Conservation (phyloP, 2,888 invertebrate genomes). For the Chrysomela aeneicollis region DNA sequence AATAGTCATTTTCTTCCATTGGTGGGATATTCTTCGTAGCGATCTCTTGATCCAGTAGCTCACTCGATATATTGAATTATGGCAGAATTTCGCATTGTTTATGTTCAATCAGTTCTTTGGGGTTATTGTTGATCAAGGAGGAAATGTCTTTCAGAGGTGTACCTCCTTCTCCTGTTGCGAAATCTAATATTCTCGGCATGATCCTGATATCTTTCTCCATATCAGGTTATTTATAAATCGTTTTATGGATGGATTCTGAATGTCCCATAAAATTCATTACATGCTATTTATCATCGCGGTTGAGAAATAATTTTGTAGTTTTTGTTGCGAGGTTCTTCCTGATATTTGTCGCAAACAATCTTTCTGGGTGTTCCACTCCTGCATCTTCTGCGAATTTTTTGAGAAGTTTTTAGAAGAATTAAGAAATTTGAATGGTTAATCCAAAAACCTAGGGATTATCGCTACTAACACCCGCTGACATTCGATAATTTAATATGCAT, state of each 20-base stretch:
- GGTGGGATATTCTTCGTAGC: too few species aligned
- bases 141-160: conserved; percentile 2
- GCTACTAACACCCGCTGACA: background rate
- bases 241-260: conserved; percentile 4
- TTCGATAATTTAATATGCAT: background rate
- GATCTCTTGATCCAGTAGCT: too few species aligned
- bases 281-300: conserved; percentile 8
- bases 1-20: too few species aligned
- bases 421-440: conserved; percentile 18
- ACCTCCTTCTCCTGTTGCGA: background rate
- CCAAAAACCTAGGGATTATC: conserved; percentile 19
- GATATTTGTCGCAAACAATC: conserved; percentile 16
- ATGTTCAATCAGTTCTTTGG: background rate
- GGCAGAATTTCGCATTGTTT: too few species aligned
- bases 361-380: conserved; percentile 1
- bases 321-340: conserved; percentile 17
- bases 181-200: conserved; percentile 20
- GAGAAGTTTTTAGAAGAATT: conserved; percentile 12
- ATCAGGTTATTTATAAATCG: conserved; percentile 5
- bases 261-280: conserved; percentile 16
- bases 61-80: too few species aligned
- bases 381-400: conserved; percentile 7
- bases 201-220: conserved; percentile 13
- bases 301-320: conserved; percentile 2
- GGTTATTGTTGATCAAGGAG: background rate